Percentiles rank a stretch among this genome's conserved stretches.
phyloP scores from a whole-genome alignment of 2,113 vertebrate genomes.

The Semicossyphus pulcher region DNA sequence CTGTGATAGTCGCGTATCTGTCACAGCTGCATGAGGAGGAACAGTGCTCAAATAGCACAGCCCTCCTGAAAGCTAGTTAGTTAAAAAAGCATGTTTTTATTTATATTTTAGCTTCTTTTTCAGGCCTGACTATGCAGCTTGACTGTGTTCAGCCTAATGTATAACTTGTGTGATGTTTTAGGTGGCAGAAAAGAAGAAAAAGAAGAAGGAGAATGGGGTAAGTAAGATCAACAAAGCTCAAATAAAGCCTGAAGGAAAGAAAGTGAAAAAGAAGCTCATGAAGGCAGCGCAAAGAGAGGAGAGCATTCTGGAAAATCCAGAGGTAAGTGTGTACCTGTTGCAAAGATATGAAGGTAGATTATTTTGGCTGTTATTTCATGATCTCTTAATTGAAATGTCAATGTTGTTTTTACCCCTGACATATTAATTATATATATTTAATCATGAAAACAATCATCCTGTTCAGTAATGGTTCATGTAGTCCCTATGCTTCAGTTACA shows the following conservation, averaged over 20 bases:
- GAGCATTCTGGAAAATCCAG: neutral
- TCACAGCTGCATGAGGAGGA: neutral
- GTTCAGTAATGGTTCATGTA: neutral
- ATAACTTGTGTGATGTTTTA: constrained; percentile 25
- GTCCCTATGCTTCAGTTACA: constrained; percentile 25
- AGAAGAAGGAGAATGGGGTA: constrained; percentile 63
- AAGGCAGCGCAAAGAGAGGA: constrained; percentile 48
- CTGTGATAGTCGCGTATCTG: neutral
- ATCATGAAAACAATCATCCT: neutral
- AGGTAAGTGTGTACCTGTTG: constrained; percentile 40
- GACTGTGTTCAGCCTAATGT: neutral
- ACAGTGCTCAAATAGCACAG: neutral
- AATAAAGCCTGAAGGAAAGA: constrained; percentile 67
- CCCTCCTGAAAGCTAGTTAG: neutral
- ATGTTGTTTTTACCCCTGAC: no score
- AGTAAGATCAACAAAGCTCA: constrained; percentile 49
- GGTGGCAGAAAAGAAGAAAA: constrained; percentile 69
- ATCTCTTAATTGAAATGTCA: no score
- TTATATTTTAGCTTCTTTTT: neutral
- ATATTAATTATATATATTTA: no score
- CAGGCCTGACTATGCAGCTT: neutral
- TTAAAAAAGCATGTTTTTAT: neutral
- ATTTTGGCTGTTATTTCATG: no score
- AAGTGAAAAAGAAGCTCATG: constrained; percentile 28
- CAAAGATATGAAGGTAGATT: neutral